Conservation (phyloP, 2,797 vertebrate species). For the Brotula barbata region DNA sequence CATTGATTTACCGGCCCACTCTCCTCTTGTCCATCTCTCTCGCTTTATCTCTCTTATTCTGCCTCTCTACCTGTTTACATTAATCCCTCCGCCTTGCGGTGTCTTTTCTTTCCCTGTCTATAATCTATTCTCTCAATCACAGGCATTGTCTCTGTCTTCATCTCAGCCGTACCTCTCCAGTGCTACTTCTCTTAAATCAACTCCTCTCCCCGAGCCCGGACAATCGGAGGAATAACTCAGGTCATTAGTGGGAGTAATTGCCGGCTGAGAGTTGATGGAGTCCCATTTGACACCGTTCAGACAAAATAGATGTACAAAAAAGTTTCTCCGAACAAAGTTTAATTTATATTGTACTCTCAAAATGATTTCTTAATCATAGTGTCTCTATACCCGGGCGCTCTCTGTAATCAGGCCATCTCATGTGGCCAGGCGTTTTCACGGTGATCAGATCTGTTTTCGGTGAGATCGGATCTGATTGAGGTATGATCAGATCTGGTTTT, state of each 20-base stretch:
- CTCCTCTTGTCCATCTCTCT: constrained; percentile 43
- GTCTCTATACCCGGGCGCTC: too few relatives aligned
- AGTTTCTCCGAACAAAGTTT: not conserved
- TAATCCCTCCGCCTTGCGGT: constrained; percentile 57
- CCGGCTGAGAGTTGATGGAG: not conserved
- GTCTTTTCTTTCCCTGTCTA: constrained; percentile 42
- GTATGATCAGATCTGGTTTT: too few relatives aligned
- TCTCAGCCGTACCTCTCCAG: constrained; percentile 8
- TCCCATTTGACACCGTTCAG: not conserved
- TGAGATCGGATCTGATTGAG: too few relatives aligned
- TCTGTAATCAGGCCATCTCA: too few relatives aligned
- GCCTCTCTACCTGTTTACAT: constrained; percentile 56
- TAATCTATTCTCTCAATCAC: constrained; percentile 35
- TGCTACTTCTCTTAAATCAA: constrained; percentile 12
- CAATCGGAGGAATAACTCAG: constrained; percentile 27
- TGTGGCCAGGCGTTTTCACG: too few relatives aligned
- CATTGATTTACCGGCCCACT: constrained; percentile 60
- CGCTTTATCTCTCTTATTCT: constrained; percentile 60
- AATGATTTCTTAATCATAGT: too few relatives aligned
- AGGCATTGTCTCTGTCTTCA: constrained; percentile 8
- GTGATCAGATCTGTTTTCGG: too few relatives aligned
- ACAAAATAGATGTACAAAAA: not conserved
- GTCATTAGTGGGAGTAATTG: constrained; percentile 45
- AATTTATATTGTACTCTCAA: not conserved
- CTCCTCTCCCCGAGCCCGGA: constrained; percentile 6